Base-by-base conservation (phyloP, 2,888 invertebrate species). In the Apotomis betuletana region DNA sequence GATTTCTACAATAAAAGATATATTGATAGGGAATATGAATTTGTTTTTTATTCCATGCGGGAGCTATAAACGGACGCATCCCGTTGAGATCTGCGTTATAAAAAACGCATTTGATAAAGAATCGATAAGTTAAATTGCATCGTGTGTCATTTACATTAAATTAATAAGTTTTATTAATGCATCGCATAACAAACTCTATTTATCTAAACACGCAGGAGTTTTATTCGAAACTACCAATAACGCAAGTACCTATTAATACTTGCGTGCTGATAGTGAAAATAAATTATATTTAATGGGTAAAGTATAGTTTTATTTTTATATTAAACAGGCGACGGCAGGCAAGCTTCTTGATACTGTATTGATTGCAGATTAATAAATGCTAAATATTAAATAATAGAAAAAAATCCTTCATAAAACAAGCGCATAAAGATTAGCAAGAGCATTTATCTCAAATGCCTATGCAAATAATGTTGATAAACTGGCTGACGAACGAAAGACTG, bases 381-480 rank as follows among this genome's bases (percentile, higher is more conserved):
- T 9, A 10, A 8, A 49, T 49, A 9, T 49, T 10, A 49, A 49
- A 49, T 41, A 5, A 10, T 49, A 10, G 5, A 49, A 8, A 62
- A 62, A 62, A 15, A 27, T 5, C 4, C 4, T 62, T 13, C 12
- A 27, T 36, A 51, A 49, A 62, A 49, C 51, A 51, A 12, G 10
- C 6, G 10, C 49, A 49, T 49, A 12, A 27, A 36, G 10, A 46
- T 12, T 62, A 52, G 52, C 83, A 85, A 78, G 81, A 80, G 79
- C 84, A 84, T 81, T 85, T 85, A 88, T 88, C 81, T 81, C 80
- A 77, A 80, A 77, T 85, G 83, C 80, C 79, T 86, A 89, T 89
- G 88, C 85, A 88, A 90, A 89, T 88, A 83, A 78, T 75, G 75
- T 80, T 81, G 85, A 83, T 87, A 87, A 85, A 83, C 81, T 76